A percentile compares a stretch with the other conserved stretches of the same genome.
These are phyloP conservation scores for Vanessa atalanta DNA, from an alignment of 1,140 invertebrate species.

Conservation along the genomic window DNA sequence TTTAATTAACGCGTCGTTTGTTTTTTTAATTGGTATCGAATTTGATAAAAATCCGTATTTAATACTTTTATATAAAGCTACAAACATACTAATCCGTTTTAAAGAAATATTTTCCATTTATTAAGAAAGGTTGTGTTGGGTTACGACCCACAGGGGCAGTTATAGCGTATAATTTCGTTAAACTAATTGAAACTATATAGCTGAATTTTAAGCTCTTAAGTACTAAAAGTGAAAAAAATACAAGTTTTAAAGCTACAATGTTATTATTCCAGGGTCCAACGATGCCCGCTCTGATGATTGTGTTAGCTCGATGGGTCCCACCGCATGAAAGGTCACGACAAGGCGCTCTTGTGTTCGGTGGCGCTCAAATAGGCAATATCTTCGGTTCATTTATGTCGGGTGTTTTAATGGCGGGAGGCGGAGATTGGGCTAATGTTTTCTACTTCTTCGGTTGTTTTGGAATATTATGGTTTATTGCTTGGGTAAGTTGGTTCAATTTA, in stretches of 20 bases:
- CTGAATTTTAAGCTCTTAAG: too few species aligned
- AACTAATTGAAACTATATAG: too few species aligned
- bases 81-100: too few species aligned
- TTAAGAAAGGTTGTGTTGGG: too few species aligned
- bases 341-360: slow-evolving; percentile 87
- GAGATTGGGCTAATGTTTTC: slow-evolving; percentile 88
- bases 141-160: too few species aligned
- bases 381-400: slow-evolving; percentile 87
- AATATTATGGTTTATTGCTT: slow-evolving; percentile 86
- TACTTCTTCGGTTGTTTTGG: slow-evolving; percentile 90
- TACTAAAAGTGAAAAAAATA: background rate
- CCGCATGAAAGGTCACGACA: slow-evolving; percentile 86
- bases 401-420: slow-evolving; percentile 83
- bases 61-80: too few species aligned
- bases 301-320: slow-evolving; percentile 88
- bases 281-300: slow-evolving; percentile 87
- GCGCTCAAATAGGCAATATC: slow-evolving; percentile 89
- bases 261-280: slow-evolving; percentile 83
- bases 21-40: too few species aligned
- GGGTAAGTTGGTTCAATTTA: slow-evolving; percentile 75
- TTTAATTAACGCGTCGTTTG: too few species aligned
- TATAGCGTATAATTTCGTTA: too few species aligned
- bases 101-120: too few species aligned
- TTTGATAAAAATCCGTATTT: too few species aligned
- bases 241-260: background rate